Percentiles rank a stretch among this genome's conserved stretches.
phyloP scores from a whole-genome alignment of 2,888 invertebrate species.

The Acronicta leporina region DNA sequence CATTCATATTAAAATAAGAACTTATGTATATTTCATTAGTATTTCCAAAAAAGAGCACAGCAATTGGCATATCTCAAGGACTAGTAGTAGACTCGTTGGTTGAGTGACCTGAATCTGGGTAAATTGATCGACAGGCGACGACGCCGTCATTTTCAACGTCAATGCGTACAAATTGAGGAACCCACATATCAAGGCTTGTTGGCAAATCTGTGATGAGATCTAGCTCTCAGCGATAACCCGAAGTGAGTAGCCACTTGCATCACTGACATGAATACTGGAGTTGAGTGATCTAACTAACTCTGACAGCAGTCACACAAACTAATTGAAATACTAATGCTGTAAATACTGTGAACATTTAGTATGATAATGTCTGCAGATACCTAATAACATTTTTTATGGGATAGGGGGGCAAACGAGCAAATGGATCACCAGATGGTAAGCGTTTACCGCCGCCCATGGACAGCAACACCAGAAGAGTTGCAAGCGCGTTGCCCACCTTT shows the following conservation, averaged over 20 bases:
- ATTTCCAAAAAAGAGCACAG: no score
- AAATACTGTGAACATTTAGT: slow-evolving; percentile 33
- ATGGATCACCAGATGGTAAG: no score
- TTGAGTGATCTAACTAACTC: slow-evolving; percentile 42
- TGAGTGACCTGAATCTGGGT: slow-evolving; percentile 80
- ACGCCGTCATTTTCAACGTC: slow-evolving; percentile 72
- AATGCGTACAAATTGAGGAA: slow-evolving; percentile 82
- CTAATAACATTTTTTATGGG: no score
- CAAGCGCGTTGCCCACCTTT: no score
- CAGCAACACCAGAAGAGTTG: no score
- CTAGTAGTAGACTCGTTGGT: slow-evolving; percentile 45
- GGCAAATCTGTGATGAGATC: slow-evolving; percentile 81
- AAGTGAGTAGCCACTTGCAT: slow-evolving; percentile 53
- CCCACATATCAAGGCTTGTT: slow-evolving; percentile 79
- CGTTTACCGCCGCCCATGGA: no score
- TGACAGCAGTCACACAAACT: slow-evolving; percentile 46
- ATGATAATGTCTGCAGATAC: slow-evolving; percentile 28
- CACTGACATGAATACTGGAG: slow-evolving; percentile 54
- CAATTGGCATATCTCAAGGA: no score
- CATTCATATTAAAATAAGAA: no score
- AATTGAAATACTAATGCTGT: slow-evolving; percentile 46
- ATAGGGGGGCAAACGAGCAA: no score
- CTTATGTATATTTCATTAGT: no score
- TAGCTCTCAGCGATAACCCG: slow-evolving; percentile 69
- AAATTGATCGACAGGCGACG: slow-evolving; percentile 78